phyloP scores from a whole-genome alignment of 2,797 vertebrate genomes.

The Micrastur ruficollis region DNA sequence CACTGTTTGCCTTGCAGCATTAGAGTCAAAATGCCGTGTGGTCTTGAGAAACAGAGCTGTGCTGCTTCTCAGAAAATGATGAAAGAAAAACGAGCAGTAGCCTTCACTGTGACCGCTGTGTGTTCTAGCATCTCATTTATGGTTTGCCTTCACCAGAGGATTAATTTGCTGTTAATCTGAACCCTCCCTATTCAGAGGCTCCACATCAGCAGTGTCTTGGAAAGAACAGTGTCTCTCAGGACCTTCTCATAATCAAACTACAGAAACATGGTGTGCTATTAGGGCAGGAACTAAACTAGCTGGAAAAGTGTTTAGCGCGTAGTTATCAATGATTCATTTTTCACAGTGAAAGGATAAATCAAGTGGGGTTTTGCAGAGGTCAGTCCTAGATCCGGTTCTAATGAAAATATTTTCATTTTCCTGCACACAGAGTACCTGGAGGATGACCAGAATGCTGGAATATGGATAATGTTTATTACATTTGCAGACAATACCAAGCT shows the following conservation, averaged over 20 bases:
- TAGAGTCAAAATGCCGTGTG: neutral
- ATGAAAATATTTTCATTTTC: constrained; percentile 44
- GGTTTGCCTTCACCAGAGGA: constrained; percentile 19
- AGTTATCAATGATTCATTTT: constrained; percentile 22
- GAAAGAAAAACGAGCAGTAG: neutral
- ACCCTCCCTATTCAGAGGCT: neutral
- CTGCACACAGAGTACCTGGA: constrained; percentile 12
- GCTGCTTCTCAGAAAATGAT: neutral
- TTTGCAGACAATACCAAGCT: constrained; percentile 5
- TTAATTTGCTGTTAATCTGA: constrained; percentile 35
- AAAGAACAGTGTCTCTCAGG: neutral
- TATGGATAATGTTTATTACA: constrained; percentile 36
- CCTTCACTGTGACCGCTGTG: neutral
- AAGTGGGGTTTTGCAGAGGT: constrained; percentile 9
- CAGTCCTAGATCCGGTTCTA: neutral
- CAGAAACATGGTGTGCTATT: neutral
- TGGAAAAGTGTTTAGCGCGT: constrained; percentile 2
- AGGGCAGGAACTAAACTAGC: neutral
- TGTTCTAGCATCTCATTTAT: constrained; percentile 4
- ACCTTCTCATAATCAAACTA: neutral
- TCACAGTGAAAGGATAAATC: neutral
- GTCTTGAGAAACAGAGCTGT: neutral
- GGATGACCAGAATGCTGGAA: constrained; percentile 32
- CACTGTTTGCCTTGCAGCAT: constrained; percentile 3
- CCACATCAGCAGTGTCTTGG: neutral